These are phyloP conservation scores for Heliconius ismenius DNA, from an alignment of 2,888 invertebrate genomes.

Conservation along the genomic window DNA sequence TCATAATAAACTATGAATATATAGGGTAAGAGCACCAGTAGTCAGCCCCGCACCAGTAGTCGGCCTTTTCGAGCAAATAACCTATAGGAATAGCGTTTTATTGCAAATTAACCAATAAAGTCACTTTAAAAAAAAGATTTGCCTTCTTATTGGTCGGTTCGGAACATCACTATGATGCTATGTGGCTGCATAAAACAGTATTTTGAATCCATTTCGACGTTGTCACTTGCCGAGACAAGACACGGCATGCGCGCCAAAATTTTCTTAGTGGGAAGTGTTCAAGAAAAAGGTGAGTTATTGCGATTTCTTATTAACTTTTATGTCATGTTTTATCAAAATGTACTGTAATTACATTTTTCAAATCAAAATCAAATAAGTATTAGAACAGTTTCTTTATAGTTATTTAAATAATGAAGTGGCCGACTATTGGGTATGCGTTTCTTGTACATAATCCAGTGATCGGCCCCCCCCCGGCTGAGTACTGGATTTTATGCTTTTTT, in stretches of 20 bases:
- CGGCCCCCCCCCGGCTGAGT: neutral
- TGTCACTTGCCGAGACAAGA: neutral
- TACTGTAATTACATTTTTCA: neutral
- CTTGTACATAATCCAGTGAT: too few species aligned
- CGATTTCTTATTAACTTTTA: neutral
- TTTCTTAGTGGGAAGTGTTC: neutral
- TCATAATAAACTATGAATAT: too few species aligned
- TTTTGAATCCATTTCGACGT: neutral
- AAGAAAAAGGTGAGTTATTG: neutral
- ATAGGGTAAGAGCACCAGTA: constrained; percentile 7
- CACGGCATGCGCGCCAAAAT: neutral
- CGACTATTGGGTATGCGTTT: too few species aligned
- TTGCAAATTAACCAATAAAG: constrained; percentile 16
- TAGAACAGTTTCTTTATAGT: too few species aligned
- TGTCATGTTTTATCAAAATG: neutral
- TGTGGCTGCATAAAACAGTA: neutral
- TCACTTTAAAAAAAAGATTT: neutral
- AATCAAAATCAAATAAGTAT: neutral
- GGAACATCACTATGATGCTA: neutral
- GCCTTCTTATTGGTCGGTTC: neutral
- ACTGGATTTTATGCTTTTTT: constrained; percentile 20
- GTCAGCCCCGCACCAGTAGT: constrained; percentile 15
- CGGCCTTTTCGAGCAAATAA: neutral
- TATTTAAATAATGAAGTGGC: too few species aligned
- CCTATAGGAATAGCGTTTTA: constrained; percentile 17